Percentiles rank a stretch among this genome's conserved stretches.
Conservation (phyloP, 2,888 invertebrate species). For the Amblyjoppa proteus region DNA sequence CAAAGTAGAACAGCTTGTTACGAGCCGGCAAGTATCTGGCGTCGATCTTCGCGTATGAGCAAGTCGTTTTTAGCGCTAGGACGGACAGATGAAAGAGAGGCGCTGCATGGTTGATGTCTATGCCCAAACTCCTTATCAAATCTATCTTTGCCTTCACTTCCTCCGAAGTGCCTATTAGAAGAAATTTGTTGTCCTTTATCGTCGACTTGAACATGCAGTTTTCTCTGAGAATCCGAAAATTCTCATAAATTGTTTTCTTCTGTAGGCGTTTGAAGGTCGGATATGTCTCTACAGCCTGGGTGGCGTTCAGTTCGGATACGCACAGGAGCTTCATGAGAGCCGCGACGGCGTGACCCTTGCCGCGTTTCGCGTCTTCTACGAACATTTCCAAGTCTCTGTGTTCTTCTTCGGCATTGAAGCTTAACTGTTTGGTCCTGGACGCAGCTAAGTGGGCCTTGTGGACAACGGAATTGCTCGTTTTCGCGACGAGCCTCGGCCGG, state of each 20-base stretch:
- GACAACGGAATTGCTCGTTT: neutral
- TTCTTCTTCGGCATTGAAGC: conserved; percentile 34
- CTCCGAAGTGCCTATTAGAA: conserved; percentile 42
- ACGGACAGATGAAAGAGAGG: conserved; percentile 48
- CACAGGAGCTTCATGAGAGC: conserved; percentile 44
- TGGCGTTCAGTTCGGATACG: conserved; percentile 42
- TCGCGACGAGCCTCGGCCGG: neutral
- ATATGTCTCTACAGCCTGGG: conserved; percentile 40
- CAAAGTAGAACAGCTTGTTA: conserved; percentile 62
- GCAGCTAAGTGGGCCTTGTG: neutral
- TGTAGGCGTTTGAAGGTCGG: conserved; percentile 44
- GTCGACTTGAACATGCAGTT: conserved; percentile 58
- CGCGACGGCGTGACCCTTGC: neutral
- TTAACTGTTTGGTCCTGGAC: neutral
- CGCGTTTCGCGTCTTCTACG: neutral
- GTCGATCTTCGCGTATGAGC: neutral
- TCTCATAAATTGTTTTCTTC: conserved; percentile 47
- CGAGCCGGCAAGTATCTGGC: conserved; percentile 11
- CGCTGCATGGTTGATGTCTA: conserved; percentile 63
- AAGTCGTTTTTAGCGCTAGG: neutral
- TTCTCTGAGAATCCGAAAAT: conserved; percentile 62
- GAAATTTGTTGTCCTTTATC: conserved; percentile 63
- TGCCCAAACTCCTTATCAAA: conserved; percentile 30
- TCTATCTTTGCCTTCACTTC: conserved; percentile 61
- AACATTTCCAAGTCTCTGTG: conserved; percentile 38